Evolutionary conservation across 2,113 vertebrate genomes (phyloP).

Genomic region (Mobula hypostoma): DNA sequence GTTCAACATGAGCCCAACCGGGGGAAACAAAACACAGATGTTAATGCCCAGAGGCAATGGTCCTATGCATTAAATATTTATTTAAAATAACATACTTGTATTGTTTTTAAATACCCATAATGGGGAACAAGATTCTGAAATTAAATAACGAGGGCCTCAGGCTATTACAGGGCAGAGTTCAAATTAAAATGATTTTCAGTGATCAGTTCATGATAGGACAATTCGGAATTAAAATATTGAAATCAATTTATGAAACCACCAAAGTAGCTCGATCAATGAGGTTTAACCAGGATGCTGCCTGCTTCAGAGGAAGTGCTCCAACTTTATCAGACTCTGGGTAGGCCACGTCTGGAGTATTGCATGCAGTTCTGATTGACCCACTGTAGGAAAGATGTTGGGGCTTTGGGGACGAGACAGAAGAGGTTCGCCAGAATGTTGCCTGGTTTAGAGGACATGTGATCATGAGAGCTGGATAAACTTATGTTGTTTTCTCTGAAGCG

Average conservation of each 20-base stretch:
- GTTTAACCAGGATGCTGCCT: too few species aligned
- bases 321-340: too few species aligned
- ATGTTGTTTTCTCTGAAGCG: too few species aligned
- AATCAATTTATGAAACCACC: not conserved
- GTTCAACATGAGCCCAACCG: not conserved
- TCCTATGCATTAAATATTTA: not conserved
- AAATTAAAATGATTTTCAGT: not conserved
- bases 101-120: not conserved
- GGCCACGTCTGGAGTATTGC: too few species aligned
- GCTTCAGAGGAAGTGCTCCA: too few species aligned
- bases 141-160: not conserved
- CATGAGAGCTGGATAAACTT: too few species aligned
- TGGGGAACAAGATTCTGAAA: not conserved
- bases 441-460: too few species aligned
- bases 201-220: not conserved
- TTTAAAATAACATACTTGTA: too few species aligned
- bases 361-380: too few species aligned
- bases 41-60: not conserved
- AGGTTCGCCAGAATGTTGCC: too few species aligned
- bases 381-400: too few species aligned
- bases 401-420: too few species aligned
- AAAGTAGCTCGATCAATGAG: not conserved
- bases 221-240: not conserved
- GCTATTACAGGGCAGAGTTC: not conserved
- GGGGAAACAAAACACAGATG: not conserved